phyloP scores from a whole-genome alignment of 1,140 invertebrate genomes.

The Periplaneta americana region DNA sequence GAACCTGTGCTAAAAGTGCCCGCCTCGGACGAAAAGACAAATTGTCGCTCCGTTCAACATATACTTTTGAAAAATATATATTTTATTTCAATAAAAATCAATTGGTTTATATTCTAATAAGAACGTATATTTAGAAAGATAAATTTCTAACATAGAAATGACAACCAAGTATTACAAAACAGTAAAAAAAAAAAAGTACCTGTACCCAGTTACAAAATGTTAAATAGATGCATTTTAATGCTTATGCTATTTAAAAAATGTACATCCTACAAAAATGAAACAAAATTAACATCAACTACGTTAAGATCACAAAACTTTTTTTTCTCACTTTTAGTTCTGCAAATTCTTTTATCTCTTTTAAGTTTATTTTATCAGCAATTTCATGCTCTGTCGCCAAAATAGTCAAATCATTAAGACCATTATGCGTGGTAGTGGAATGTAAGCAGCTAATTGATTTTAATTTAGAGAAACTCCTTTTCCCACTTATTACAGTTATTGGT shows the following conservation, averaged over 20 bases:
- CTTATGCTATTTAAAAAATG: background rate
- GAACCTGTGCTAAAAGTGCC: too few relatives aligned
- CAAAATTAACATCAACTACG: background rate
- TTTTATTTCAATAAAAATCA: too few relatives aligned
- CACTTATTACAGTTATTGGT: background rate
- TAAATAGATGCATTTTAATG: too few relatives aligned
- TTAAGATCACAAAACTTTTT: background rate
- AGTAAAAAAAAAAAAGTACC: background rate
- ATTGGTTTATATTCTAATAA: background rate
- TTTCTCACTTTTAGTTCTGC: background rate
- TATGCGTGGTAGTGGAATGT: background rate
- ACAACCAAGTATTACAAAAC: background rate
- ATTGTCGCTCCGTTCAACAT: too few relatives aligned
- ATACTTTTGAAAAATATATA: too few relatives aligned
- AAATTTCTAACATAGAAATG: background rate
- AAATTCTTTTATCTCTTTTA: background rate
- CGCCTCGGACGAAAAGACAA: too few relatives aligned
- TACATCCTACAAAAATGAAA: background rate
- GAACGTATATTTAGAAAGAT: background rate
- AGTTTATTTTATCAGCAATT: background rate
- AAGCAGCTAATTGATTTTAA: background rate
- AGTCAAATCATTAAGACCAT: background rate
- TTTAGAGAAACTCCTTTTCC: background rate
- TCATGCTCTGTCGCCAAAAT: background rate
- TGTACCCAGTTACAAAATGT: background rate